These are phyloP conservation scores for Trichonephila clavipes DNA, from an alignment of 1,140 invertebrate species.

Conservation along the genomic window DNA sequence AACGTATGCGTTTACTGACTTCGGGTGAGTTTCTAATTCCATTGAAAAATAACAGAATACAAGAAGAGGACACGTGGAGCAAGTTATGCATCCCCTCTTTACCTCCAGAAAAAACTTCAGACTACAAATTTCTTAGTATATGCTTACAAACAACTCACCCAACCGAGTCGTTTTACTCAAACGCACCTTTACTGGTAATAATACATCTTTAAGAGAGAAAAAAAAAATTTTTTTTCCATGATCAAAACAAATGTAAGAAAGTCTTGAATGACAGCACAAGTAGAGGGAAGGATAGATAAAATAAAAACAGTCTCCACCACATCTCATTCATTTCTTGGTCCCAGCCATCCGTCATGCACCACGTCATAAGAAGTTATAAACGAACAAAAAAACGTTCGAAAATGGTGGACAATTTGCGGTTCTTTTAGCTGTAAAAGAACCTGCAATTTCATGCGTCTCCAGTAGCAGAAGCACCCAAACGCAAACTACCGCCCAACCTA, in stretches of 20 bases:
- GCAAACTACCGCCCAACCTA: slow-evolving; percentile 11
- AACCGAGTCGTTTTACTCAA: not conserved
- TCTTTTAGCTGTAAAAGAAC: slow-evolving; percentile 40
- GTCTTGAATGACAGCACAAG: not conserved
- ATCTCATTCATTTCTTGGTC: slow-evolving; percentile 23
- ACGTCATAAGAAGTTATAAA: not conserved
- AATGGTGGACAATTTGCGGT: slow-evolving; percentile 10
- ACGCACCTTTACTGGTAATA: not conserved
- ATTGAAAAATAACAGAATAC: too few relatives aligned
- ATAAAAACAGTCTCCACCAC: slow-evolving; percentile 1
- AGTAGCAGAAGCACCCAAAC: slow-evolving; percentile 16
- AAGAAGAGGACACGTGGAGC: too few relatives aligned
- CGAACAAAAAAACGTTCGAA: not conserved
- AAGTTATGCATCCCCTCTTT: too few relatives aligned
- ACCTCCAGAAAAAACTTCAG: too few relatives aligned
- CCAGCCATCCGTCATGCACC: not conserved
- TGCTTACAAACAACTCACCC: not conserved
- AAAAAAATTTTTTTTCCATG: not conserved
- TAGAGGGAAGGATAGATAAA: not conserved
- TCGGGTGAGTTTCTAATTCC: too few relatives aligned
- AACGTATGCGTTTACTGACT: too few relatives aligned
- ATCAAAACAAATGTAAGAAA: not conserved
- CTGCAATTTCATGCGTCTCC: slow-evolving; percentile 43
- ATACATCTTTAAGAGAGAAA: not conserved
- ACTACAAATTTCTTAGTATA: not conserved